These are phyloP conservation scores for Diaprepes abbreviatus DNA, from an alignment of 2,888 invertebrate species.

Conservation along the genomic window DNA sequence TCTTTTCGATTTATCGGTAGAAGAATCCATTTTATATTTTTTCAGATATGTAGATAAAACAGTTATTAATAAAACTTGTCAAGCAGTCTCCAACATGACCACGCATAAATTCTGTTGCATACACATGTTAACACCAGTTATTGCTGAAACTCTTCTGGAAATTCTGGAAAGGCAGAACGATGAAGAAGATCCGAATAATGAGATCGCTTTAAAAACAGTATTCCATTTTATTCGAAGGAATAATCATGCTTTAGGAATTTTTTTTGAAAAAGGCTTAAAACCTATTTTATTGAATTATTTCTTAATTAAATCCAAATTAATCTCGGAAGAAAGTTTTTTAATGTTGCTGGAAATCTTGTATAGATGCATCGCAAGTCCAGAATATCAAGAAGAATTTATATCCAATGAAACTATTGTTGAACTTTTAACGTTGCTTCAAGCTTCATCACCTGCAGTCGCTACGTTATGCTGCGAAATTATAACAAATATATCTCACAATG, in stretches of 20 bases:
- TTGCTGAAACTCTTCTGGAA: slow-evolving; percentile 54
- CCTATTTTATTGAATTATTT: slow-evolving; percentile 55
- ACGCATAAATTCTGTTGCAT: slow-evolving; percentile 61
- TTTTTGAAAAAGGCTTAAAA: slow-evolving; percentile 52
- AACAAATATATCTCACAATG: slow-evolving; percentile 46
- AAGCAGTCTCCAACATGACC: slow-evolving; percentile 59
- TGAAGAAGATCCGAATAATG: slow-evolving; percentile 56
- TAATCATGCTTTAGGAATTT: slow-evolving; percentile 53
- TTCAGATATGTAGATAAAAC: slow-evolving; percentile 55
- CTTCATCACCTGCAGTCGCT: slow-evolving; percentile 34
- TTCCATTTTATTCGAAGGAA: slow-evolving; percentile 56
- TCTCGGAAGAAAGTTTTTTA: slow-evolving; percentile 52
- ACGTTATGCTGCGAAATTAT: slow-evolving; percentile 54
- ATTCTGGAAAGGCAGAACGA: slow-evolving; percentile 54
- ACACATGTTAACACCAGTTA: slow-evolving; percentile 57
- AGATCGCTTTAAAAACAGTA: slow-evolving; percentile 57
- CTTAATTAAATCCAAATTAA: slow-evolving; percentile 46
- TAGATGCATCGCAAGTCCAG: slow-evolving; percentile 52
- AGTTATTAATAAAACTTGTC: slow-evolving; percentile 57
- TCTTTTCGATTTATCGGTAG: slow-evolving; percentile 59
- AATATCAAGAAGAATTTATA: slow-evolving; percentile 52
- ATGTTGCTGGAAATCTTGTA: slow-evolving; percentile 56
- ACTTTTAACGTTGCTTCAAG: slow-evolving; percentile 50
- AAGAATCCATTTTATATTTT: slow-evolving; percentile 58
- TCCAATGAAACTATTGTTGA: slow-evolving; percentile 50